phyloP scores from a whole-genome alignment of 2,797 vertebrate genomes.

The Alauda arvensis region DNA sequence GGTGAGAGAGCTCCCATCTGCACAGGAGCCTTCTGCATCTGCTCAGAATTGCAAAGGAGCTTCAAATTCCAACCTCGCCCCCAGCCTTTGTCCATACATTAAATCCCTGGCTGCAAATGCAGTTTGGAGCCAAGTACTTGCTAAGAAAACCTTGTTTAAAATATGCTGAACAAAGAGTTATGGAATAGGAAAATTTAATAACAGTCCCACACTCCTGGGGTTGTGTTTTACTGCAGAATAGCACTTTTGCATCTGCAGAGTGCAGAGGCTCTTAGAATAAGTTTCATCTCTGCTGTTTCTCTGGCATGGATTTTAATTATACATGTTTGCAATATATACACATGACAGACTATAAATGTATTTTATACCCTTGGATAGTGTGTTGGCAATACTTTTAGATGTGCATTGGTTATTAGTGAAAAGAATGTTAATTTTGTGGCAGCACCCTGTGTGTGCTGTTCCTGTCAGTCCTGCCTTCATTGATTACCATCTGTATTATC shows the following conservation, averaged over 20 bases:
- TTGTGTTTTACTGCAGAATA: constrained; percentile 4
- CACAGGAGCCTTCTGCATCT: not conserved
- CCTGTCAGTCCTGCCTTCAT: not conserved
- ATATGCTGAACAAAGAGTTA: not conserved
- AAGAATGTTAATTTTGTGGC: constrained; percentile 25
- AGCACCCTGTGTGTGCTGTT: not conserved
- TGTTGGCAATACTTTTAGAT: constrained; percentile 49
- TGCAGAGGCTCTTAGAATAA: not conserved
- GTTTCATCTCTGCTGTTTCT: constrained; percentile 16
- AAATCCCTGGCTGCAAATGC: not conserved
- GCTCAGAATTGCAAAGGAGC: not conserved
- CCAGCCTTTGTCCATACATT: not conserved
- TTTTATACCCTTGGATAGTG: constrained; percentile 34
- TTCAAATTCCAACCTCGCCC: not conserved
- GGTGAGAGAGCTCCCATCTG: constrained; percentile 6
- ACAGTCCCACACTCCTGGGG: not conserved
- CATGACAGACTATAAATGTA: constrained; percentile 56
- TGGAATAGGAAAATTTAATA: not conserved
- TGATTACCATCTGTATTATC: not conserved
- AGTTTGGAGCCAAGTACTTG: not conserved
- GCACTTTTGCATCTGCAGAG: constrained; percentile 5
- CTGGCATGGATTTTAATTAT: constrained; percentile 49
- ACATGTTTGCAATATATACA: constrained; percentile 1
- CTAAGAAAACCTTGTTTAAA: not conserved
- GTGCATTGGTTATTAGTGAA: constrained; percentile 49